Percentiles rank a stretch among this genome's conserved stretches.
phyloP scores from a whole-genome alignment of 2,113 vertebrate species.

The Thinocorus orbignyianus region DNA sequence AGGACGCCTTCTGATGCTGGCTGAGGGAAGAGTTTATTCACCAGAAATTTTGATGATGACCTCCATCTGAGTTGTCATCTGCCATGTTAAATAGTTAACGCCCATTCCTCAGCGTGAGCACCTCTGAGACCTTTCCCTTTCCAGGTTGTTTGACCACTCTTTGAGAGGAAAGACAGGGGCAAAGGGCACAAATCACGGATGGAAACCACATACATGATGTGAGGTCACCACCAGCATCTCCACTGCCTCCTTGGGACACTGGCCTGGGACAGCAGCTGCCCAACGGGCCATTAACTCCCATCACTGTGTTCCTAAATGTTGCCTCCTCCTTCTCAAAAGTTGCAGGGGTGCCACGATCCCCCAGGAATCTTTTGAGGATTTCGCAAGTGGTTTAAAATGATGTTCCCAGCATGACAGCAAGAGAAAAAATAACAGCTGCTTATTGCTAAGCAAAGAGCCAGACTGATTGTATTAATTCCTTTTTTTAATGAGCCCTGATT shows the following conservation, averaged over 20 bases:
- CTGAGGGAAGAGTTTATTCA: background rate
- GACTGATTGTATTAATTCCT: background rate
- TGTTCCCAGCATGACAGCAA: background rate
- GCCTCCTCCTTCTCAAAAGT: background rate
- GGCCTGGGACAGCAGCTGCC: no score
- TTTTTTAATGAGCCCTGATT: background rate
- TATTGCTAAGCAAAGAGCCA: background rate
- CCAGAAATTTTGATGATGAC: background rate
- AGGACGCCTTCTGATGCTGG: background rate
- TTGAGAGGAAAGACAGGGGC: background rate
- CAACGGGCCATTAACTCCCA: background rate
- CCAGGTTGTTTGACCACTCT: rapidly evolving
- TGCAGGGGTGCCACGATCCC: rapidly evolving
- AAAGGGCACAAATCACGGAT: background rate
- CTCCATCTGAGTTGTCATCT: background rate
- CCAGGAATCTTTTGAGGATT: background rate
- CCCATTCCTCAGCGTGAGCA: rapidly evolving
- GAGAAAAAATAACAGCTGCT: background rate
- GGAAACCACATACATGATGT: rapidly evolving
- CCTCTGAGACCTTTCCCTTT: background rate
- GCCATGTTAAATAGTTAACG: background rate
- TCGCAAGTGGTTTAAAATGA: background rate
- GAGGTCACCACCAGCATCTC: background rate
- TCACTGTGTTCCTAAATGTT: background rate
- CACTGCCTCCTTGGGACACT: rapidly evolving